These are phyloP conservation scores for Penelope pileata DNA, from an alignment of 2,113 vertebrate species.

Conservation along the genomic window DNA sequence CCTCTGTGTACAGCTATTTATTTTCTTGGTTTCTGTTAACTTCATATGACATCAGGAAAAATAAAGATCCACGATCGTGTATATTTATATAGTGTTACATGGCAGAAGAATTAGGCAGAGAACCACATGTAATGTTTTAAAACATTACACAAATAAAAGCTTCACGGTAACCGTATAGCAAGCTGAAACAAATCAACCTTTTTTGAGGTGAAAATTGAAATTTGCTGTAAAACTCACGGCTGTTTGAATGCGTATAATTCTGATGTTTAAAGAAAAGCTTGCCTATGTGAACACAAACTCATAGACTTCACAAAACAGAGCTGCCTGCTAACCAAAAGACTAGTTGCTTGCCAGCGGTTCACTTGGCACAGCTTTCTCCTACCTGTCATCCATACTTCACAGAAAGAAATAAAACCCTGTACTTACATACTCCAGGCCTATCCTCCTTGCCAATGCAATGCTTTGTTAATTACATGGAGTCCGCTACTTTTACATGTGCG, in stretches of 20 bases:
- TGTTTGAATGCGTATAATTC: not conserved
- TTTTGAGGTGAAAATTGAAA: constrained; percentile 37
- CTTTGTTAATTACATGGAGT: constrained; percentile 44
- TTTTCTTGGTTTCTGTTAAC: not conserved
- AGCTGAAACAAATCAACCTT: not conserved
- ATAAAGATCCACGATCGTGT: not conserved
- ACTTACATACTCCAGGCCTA: constrained; percentile 41
- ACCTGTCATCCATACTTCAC: constrained; percentile 61
- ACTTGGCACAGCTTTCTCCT: constrained; percentile 58
- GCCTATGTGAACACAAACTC: constrained; percentile 4
- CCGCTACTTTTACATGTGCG: constrained; percentile 12
- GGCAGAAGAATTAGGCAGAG: not conserved
- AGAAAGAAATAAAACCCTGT: constrained; percentile 59
- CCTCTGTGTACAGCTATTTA: not conserved
- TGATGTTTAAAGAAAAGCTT: constrained; percentile 24
- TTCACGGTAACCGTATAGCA: not conserved
- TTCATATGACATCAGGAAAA: not conserved
- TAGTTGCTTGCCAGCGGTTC: constrained; percentile 53
- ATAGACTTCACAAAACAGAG: constrained; percentile 19
- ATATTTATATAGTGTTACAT: not conserved
- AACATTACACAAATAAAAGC: not conserved
- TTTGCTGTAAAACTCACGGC: not conserved
- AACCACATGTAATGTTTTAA: not conserved
- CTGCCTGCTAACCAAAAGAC: constrained; percentile 50
- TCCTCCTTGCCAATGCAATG: constrained; percentile 45